A percentile compares a stretch with the other conserved stretches of the same genome.
These are phyloP conservation scores for Flexamia atlantica DNA, from an alignment of 2,888 invertebrate genomes.

Conservation along the genomic window DNA sequence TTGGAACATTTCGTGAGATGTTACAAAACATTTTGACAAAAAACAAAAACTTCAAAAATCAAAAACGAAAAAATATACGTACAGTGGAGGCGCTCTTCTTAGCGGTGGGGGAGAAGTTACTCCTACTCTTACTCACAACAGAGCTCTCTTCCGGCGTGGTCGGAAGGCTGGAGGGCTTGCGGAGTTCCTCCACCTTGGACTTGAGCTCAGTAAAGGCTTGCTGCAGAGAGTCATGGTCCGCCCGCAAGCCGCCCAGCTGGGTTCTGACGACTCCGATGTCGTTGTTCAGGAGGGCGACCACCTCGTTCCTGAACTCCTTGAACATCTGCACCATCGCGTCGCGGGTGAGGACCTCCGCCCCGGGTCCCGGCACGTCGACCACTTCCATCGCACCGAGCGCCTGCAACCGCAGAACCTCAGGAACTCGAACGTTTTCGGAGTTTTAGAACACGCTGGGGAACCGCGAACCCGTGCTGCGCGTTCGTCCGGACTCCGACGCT, in stretches of 20 bases:
- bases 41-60: conserved; percentile 34
- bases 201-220: conserved; percentile 29
- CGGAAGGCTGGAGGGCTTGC: conserved; percentile 12
- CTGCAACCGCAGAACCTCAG: conserved; percentile 35
- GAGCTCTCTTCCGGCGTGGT: conserved; percentile 38
- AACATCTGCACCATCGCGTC: conserved; percentile 56
- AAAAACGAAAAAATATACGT: conserved; percentile 13
- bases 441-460: conserved; percentile 8
- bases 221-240: conserved; percentile 43
- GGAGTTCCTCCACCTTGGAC: conserved; percentile 32
- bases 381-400: conserved; percentile 49
- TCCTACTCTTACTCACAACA: conserved; percentile 39
- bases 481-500: conserved; percentile 13
- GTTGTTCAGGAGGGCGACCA: conserved; percentile 30
- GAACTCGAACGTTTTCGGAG: conserved; percentile 38
- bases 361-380: conserved; percentile 41
- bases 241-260: conserved; percentile 8
- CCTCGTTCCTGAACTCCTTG: conserved; percentile 45
- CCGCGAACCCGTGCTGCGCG: conserved; percentile 3
- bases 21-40: neutral
- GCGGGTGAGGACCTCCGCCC: conserved; percentile 35
- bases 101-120: conserved; percentile 12
- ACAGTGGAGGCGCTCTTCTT: conserved; percentile 33
- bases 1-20: neutral
- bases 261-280: conserved; percentile 11